Percentiles rank a stretch among this genome's conserved stretches.
These are phyloP conservation scores for Drosophila vallismaia DNA, from an alignment of 2,888 invertebrate species.

Conservation along the genomic window DNA sequence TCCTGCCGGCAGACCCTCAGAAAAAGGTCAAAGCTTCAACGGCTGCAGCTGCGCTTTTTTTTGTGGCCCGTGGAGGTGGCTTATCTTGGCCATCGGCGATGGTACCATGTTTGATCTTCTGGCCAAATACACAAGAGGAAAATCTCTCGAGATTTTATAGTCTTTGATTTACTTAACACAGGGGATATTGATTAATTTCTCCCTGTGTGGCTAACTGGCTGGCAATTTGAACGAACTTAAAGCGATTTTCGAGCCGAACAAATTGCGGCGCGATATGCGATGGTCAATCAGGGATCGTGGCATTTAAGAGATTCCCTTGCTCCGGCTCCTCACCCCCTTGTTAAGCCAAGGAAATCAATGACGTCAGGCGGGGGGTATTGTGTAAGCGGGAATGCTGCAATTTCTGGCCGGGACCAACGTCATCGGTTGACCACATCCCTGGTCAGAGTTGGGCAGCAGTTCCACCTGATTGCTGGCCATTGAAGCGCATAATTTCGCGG, in stretches of 20 bases:
- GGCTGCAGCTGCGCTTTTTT: conserved; percentile 62
- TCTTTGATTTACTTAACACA: background rate
- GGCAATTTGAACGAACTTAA: conserved; percentile 66
- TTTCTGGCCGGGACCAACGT: conserved; percentile 39
- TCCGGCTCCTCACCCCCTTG: background rate
- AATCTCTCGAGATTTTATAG: background rate
- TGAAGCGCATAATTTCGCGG: conserved; percentile 78
- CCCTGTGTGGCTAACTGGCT: conserved; percentile 49
- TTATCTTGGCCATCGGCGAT: conserved; percentile 59
- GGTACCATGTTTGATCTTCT: conserved; percentile 52
- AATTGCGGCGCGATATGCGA: conserved; percentile 38
- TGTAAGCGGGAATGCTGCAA: conserved; percentile 56
- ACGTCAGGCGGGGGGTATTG: conserved; percentile 50
- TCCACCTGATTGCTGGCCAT: conserved; percentile 59
- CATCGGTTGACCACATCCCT: conserved; percentile 44
- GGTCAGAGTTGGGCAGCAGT: conserved; percentile 28
- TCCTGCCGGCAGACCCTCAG: conserved; percentile 47
- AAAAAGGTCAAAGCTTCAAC: conserved; percentile 74
- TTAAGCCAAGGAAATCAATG: conserved; percentile 24
- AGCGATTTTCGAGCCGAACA: conserved; percentile 52
- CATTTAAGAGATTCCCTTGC: conserved; percentile 15
- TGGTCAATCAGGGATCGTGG: conserved; percentile 40
- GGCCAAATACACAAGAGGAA: conserved; percentile 1
- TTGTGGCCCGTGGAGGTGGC: conserved; percentile 32
- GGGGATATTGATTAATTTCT: background rate